Conservation (phyloP, 35 echinoderm and acorn worm species). For the Apostichopus parvimensis region DNA sequence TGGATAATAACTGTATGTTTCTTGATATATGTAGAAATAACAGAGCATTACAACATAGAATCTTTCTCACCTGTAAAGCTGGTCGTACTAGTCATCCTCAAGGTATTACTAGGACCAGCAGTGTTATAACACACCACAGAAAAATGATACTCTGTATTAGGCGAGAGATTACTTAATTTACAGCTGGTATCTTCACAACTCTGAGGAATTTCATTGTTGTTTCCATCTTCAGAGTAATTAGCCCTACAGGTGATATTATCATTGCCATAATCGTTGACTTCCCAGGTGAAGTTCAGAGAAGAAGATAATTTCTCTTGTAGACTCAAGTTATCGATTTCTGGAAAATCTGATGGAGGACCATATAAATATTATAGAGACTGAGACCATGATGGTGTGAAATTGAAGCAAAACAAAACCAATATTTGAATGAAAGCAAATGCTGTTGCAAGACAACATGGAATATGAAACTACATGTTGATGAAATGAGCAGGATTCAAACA, state of each 20-base stretch:
- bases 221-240: neutral
- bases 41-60: neutral
- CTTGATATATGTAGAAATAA: too few species aligned
- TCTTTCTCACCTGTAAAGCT: neutral
- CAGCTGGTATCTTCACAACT: neutral
- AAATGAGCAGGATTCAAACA: too few species aligned
- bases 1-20: too few species aligned
- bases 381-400: too few species aligned
- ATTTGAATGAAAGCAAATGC: too few species aligned
- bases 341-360: neutral
- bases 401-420: too few species aligned
- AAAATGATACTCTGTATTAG: neutral
- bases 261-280: neutral
- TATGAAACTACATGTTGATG: too few species aligned
- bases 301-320: neutral
- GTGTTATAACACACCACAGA: neutral
- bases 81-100: neutral
- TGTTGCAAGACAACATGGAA: too few species aligned
- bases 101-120: neutral
- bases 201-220: neutral
- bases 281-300: neutral
- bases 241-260: neutral
- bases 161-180: neutral
- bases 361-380: neutral
- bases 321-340: neutral